phyloP scores from a whole-genome alignment of 2,113 vertebrate species.

The Tyrannus savana region DNA sequence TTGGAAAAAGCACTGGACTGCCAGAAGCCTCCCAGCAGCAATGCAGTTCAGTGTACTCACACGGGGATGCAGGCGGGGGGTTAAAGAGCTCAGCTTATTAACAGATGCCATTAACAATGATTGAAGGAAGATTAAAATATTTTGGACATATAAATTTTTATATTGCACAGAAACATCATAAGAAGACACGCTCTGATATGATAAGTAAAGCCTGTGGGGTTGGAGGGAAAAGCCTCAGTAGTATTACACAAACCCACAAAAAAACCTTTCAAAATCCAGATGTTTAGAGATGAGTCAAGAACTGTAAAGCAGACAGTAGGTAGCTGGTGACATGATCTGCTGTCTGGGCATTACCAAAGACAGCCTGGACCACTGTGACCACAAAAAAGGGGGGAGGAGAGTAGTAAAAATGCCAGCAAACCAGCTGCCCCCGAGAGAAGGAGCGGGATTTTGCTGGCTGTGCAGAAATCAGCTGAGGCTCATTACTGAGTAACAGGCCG shows the following conservation, averaged over 20 bases:
- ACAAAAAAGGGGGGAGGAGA: not conserved
- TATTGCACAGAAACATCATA: not conserved
- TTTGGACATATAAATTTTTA: not conserved
- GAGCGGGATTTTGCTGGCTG: not conserved
- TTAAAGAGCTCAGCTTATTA: not conserved
- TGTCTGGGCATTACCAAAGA: not conserved
- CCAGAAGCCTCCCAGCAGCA: not conserved
- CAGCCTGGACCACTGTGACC: not conserved
- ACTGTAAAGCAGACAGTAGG: not conserved
- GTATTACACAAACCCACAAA: not conserved
- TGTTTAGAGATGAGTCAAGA: not conserved
- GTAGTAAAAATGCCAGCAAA: not conserved
- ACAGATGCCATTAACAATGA: not conserved
- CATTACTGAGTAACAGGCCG: not conserved
- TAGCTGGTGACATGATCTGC: not conserved
- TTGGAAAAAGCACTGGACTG: slow-evolving; percentile 19
- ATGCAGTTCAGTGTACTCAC: not conserved
- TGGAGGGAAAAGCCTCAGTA: not conserved
- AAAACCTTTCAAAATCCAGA: not conserved
- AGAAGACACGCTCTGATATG: not conserved
- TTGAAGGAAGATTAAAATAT: not conserved
- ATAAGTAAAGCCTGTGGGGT: not conserved
- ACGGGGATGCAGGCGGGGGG: not conserved
- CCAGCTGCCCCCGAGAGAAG: not conserved
- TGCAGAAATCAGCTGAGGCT: slow-evolving; percentile 20